A percentile compares a stretch with the other conserved stretches of the same genome.
These are phyloP conservation scores for Brachyhypopomus occidentalis DNA, from an alignment of 2,113 vertebrate genomes.

Conservation along the genomic window DNA sequence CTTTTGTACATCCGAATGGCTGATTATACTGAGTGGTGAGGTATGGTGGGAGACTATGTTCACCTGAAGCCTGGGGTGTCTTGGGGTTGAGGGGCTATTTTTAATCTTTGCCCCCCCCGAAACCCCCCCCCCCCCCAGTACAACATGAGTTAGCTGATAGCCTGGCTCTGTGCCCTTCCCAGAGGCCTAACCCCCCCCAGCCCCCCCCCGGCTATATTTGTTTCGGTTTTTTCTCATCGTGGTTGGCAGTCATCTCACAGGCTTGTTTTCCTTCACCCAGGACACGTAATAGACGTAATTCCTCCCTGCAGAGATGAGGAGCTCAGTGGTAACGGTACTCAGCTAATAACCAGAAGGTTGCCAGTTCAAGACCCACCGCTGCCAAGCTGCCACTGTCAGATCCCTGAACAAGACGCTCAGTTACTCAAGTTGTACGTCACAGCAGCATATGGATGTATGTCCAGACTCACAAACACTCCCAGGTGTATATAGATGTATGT, in stretches of 20 bases:
- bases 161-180: conserved; percentile 66
- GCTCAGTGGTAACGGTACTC: no score
- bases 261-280: neutral
- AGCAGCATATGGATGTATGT: no score
- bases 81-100: conserved; percentile 72
- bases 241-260: conserved; percentile 47
- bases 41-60: conserved; percentile 62
- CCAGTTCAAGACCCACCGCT: no score
- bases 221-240: conserved; percentile 52
- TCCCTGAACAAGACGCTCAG: no score
- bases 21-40: conserved; percentile 63
- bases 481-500: no score
- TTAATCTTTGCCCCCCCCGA: conserved; percentile 56
- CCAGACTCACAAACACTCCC: no score
- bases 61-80: conserved; percentile 56
- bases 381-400: no score
- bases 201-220: conserved; percentile 68
- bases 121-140: conserved; percentile 62
- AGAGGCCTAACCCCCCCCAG: conserved; percentile 62
- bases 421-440: no score
- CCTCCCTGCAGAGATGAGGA: no score
- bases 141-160: conserved; percentile 78
- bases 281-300: no score
- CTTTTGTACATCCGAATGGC: conserved; percentile 62
- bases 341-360: no score